These are phyloP conservation scores for Epinephelus awoara DNA, from an alignment of 2,797 vertebrate species.

Conservation along the genomic window DNA sequence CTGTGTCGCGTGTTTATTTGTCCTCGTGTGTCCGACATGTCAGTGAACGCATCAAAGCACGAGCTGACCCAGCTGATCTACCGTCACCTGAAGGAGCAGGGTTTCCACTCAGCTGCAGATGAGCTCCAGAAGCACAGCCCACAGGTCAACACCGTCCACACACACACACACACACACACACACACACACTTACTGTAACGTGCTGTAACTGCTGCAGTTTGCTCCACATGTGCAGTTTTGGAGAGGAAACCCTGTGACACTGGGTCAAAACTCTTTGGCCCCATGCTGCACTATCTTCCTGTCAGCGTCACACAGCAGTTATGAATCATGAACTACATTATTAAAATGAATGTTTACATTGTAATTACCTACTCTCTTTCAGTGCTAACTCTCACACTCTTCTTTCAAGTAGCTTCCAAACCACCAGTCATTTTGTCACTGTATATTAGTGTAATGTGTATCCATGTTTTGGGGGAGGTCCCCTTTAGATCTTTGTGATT, in stretches of 20 bases:
- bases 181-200: neutral
- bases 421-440: too few species aligned
- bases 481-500: too few species aligned
- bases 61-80: conserved; percentile 80
- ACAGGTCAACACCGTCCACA: conserved; percentile 73
- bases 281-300: neutral
- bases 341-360: neutral
- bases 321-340: neutral
- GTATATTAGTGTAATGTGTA: too few species aligned
- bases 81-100: conserved; percentile 83
- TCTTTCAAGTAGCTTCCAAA: neutral
- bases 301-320: neutral
- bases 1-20: neutral
- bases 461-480: too few species aligned
- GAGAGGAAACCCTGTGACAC: neutral
- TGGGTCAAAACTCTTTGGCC: too few species aligned
- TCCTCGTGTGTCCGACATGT: conserved; percentile 63
- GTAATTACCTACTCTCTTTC: neutral
- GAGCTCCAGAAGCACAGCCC: conserved; percentile 80
- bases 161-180: conserved; percentile 10
- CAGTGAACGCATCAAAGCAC: conserved; percentile 62
- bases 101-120: conserved; percentile 82
- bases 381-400: neutral
- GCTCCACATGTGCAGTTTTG: neutral
- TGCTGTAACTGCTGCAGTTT: neutral